Base-by-base conservation (phyloP, 1,140 invertebrate genomes). In the Paralvinella palmiformis region DNA sequence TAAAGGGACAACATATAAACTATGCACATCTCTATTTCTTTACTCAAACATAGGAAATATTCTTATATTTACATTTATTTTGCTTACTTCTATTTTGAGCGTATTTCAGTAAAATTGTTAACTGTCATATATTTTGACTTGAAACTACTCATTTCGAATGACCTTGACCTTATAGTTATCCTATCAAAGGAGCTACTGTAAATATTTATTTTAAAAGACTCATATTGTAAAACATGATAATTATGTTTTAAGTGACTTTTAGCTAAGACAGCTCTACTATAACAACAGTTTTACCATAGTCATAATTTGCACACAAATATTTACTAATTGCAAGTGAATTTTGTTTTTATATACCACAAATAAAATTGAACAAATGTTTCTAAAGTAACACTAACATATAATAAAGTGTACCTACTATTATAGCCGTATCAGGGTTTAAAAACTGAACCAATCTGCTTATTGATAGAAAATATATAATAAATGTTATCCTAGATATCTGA, bases 401-500 rank as follows among this genome's bases (percentile, higher is more conserved):
- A 41, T 41, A 41, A 41, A n/a, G 37, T 10, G 10, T 10, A 10
- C 37, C 37, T 10, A 41, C 37, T 24, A 13, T 58, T 24, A 31
- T 22, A 3, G 35, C 22, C 17, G 57, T 32, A 35, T 20, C n/a
- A 32, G 35, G 35, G 33, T 35, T 27, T 27, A 6, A 56, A 22
- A 56, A 56, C 31, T 56, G 53, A 3, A 22, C 4, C 17, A 3
- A 24, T 56, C 22, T 35, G n/a, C 33, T 10, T 10, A n/a, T 41
- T 10, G 10, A n/a, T n/a, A 53, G 24, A 53, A 53, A 15, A 53
- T 10, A 27, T 53, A 17, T 29, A 53, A 53, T 7, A 20, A 15
- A 53, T 53, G 50, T 29, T 27, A 10, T 22, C 24, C 15, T 53
- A 10, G 4, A 89, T 89, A 72, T 90, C 91, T 89, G 89, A 91